A percentile compares a stretch with the other conserved stretches of the same genome.
Evolutionary conservation across 2,113 vertebrate genomes (phyloP).

Genomic region (Taxidea taxus): DNA sequence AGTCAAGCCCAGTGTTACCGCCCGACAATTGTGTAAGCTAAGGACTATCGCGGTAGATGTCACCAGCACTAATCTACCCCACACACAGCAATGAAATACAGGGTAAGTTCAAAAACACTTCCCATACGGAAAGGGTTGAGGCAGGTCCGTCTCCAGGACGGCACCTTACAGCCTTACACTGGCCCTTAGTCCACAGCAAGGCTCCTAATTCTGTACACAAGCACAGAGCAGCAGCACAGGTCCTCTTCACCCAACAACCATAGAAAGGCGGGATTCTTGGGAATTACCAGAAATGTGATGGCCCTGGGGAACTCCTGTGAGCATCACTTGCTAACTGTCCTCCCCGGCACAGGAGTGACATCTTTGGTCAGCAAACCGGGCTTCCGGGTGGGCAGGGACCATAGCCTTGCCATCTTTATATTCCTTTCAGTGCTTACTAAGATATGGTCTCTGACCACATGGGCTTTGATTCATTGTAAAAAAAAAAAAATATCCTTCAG

Average conservation of each 20-base stretch:
- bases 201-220: not conserved
- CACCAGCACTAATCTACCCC: too few species aligned
- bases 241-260: not conserved
- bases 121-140: not conserved
- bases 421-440: not conserved
- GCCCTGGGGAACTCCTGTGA: not conserved
- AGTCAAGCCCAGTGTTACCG: accelerated
- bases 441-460: not conserved
- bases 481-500: not conserved
- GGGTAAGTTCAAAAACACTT: not conserved
- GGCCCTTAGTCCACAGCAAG: not conserved
- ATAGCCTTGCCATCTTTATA: accelerated
- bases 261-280: not conserved
- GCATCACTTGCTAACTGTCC: not conserved
- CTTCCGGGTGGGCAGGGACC: not conserved
- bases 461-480: not conserved
- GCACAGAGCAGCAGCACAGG: not conserved
- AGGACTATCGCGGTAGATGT: not conserved
- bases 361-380: not conserved
- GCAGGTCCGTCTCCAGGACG: too few species aligned
- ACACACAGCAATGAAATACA: not conserved
- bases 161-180: accelerated
- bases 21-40: too few species aligned
- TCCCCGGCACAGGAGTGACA: not conserved
- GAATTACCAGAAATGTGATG: not conserved